Evolutionary conservation across 2,113 vertebrate genomes (phyloP).

Genomic region (Ondatra zibethicus): DNA sequence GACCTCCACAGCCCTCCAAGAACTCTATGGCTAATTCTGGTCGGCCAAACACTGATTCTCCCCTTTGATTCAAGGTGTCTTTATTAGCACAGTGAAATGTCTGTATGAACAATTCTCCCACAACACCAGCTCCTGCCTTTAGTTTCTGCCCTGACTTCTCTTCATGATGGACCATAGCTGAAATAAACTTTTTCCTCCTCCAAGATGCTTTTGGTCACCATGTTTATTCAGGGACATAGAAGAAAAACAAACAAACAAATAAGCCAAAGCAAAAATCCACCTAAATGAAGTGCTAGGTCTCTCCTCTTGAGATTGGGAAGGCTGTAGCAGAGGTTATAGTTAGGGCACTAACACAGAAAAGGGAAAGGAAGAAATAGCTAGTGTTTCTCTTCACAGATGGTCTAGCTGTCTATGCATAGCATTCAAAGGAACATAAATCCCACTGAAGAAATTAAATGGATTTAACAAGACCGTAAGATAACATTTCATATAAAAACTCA

Average conservation of each 20-base stretch:
- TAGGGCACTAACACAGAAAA: background rate
- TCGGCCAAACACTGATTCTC: accelerated
- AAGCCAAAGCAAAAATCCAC: background rate
- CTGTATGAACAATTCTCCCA: background rate
- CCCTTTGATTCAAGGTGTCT: background rate
- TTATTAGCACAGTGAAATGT: background rate
- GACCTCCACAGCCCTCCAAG: background rate
- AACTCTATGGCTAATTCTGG: background rate
- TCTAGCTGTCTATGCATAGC: background rate
- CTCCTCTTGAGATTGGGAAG: too few species aligned
- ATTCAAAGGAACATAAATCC: background rate
- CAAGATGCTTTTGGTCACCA: background rate
- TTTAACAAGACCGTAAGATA: background rate
- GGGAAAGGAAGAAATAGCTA: background rate
- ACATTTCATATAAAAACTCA: background rate
- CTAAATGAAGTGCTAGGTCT: background rate
- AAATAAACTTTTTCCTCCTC: background rate
- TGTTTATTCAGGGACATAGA: background rate
- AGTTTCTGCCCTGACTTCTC: background rate
- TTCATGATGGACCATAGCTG: background rate
- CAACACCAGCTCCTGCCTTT: background rate
- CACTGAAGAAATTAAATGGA: background rate
- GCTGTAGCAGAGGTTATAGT: background rate
- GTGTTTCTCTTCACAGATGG: background rate
- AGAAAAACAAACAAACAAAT: background rate